Percentiles rank a stretch among this genome's conserved stretches.
phyloP scores from a whole-genome alignment of 2,888 invertebrate genomes.

The Drosophila pegasa region DNA sequence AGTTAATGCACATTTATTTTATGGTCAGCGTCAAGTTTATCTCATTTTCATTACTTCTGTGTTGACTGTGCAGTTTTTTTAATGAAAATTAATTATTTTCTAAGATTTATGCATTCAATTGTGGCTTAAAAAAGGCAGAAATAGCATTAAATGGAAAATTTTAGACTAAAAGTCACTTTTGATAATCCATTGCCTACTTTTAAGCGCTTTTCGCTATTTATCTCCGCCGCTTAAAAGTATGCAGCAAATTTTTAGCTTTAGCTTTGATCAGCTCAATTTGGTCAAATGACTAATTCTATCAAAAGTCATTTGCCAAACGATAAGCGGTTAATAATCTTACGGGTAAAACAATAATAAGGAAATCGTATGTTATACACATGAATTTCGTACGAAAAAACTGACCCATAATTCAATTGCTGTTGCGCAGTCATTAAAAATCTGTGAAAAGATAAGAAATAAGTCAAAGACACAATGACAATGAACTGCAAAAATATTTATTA shows the following conservation, averaged over 20 bases:
- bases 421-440: slow-evolving; percentile 20
- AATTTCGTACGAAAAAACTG: slow-evolving; percentile 25
- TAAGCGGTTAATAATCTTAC: slow-evolving; percentile 15
- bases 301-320: not conserved
- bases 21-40: slow-evolving; percentile 60
- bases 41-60: slow-evolving; percentile 27
- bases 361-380: not conserved
- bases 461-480: not conserved
- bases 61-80: slow-evolving; percentile 46
- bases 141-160: not conserved
- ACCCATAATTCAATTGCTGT: slow-evolving; percentile 9
- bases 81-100: not conserved
- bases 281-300: slow-evolving; percentile 26
- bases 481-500: no score
- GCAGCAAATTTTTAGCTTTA: not conserved
- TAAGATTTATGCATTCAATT: not conserved
- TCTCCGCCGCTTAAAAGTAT: slow-evolving; percentile 13
- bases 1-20: slow-evolving; percentile 70
- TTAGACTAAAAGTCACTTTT: not conserved
- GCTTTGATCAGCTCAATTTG: not conserved
- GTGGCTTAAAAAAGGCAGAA: not conserved
- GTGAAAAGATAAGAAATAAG: not conserved
- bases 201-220: slow-evolving; percentile 2
- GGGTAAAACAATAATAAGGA: slow-evolving; percentile 6
- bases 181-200: slow-evolving; percentile 36